These are phyloP conservation scores for Antennarius striatus DNA, from an alignment of 2,113 vertebrate genomes.

Conservation along the genomic window DNA sequence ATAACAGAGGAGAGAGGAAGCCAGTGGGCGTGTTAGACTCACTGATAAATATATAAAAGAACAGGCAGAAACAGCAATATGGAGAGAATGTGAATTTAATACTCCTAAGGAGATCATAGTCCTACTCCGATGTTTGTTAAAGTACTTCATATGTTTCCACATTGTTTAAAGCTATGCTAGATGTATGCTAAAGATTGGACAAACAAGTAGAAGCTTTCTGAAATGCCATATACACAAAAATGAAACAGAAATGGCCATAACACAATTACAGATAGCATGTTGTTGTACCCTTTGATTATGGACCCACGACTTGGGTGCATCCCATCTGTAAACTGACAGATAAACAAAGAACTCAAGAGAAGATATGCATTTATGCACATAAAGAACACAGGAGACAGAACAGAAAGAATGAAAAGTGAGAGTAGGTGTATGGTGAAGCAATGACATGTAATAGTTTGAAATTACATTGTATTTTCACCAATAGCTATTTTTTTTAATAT, in stretches of 20 bases:
- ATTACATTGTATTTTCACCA: no score
- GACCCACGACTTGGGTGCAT: constrained; percentile 33
- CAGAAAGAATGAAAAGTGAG: no score
- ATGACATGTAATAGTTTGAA: no score
- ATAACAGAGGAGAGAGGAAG: constrained; percentile 49
- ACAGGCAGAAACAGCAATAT: constrained; percentile 14
- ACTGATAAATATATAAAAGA: constrained; percentile 28
- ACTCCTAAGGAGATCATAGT: constrained; percentile 47
- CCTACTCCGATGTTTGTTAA: neutral
- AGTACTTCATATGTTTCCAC: no score
- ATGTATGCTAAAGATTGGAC: constrained; percentile 37
- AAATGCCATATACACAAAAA: constrained; percentile 52
- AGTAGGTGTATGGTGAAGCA: no score
- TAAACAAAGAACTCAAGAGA: constrained; percentile 27
- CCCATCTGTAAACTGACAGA: constrained; percentile 45
- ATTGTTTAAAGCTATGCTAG: constrained; percentile 45
- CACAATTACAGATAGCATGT: constrained; percentile 49
- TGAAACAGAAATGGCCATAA: constrained; percentile 41
- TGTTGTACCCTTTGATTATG: constrained; percentile 53
- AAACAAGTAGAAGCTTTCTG: constrained; percentile 39
- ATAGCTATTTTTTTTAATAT: no score
- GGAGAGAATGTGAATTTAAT: constrained; percentile 16
- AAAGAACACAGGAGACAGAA: no score
- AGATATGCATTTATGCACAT: constrained; percentile 12
- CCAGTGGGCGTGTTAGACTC: constrained; percentile 30